These are phyloP conservation scores for Paratilapia polleni DNA, from an alignment of 2,113 vertebrate species.

Conservation along the genomic window DNA sequence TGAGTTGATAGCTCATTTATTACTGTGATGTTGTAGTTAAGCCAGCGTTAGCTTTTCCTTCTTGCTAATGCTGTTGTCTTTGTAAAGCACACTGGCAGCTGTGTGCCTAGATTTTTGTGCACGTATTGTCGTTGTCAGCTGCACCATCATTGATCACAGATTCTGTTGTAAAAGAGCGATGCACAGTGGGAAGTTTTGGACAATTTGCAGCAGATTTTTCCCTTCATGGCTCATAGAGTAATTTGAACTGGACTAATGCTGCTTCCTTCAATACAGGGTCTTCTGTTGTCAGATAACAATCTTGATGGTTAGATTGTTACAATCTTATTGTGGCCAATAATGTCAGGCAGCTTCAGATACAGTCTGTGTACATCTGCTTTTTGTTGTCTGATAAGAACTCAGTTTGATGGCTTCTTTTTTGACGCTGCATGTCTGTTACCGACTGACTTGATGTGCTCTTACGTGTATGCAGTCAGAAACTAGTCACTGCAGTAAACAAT, in stretches of 20 bases:
- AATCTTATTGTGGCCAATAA: background rate
- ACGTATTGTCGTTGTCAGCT: background rate
- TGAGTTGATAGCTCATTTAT: too few species aligned
- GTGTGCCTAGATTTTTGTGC: too few species aligned
- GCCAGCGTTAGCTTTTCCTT: too few species aligned
- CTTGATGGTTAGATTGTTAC: background rate
- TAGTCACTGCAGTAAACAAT: background rate
- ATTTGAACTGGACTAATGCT: background rate
- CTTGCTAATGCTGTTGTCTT: background rate
- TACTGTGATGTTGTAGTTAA: too few species aligned
- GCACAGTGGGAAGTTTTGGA: background rate
- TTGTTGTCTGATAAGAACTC: slow-evolving; percentile 1
- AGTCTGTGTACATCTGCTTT: background rate
- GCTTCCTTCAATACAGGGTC: background rate
- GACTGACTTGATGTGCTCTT: too few species aligned
- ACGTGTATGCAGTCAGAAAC: too few species aligned
- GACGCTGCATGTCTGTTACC: background rate
- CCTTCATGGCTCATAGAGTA: background rate
- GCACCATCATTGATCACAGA: too few species aligned
- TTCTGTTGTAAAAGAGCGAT: too few species aligned
- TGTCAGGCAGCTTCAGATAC: background rate
- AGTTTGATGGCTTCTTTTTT: background rate
- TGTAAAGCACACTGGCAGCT: background rate
- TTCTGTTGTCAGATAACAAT: background rate
- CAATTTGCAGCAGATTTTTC: background rate